phyloP scores from a whole-genome alignment of 1,140 invertebrate species.

The Bombus breviceps region DNA sequence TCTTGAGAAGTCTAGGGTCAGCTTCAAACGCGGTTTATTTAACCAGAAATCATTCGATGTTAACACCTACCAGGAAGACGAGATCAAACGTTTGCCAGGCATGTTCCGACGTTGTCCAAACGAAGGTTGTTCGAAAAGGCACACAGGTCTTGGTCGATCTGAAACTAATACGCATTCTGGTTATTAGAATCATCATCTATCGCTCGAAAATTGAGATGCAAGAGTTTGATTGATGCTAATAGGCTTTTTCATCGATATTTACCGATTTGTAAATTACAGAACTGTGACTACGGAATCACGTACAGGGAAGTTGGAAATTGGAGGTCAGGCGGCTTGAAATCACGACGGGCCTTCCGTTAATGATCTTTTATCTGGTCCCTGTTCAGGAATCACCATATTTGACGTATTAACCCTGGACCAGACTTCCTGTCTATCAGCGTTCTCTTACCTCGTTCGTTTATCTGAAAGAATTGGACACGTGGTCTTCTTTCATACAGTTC shows the following conservation, averaged over 20 bases:
- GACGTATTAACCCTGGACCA: slow-evolving; percentile 37
- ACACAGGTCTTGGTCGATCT: background rate
- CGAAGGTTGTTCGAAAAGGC: background rate
- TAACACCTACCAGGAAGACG: slow-evolving; percentile 32
- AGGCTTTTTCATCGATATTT: background rate
- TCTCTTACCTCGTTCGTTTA: background rate
- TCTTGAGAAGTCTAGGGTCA: background rate
- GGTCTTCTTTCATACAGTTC: background rate
- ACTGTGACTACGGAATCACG: slow-evolving; percentile 1
- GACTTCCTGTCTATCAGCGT: background rate
- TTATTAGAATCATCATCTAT: background rate
- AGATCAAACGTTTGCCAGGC: slow-evolving; percentile 11
- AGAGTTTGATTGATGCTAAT: too few species aligned
- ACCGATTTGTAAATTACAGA: background rate
- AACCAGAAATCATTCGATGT: background rate
- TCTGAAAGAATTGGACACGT: background rate
- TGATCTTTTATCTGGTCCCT: background rate
- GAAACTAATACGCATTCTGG: background rate
- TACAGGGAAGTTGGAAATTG: slow-evolving; percentile 9
- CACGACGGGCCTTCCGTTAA: slow-evolving; percentile 33
- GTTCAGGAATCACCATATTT: slow-evolving; percentile 39
- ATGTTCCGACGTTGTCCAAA: background rate
- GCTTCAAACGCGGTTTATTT: background rate
- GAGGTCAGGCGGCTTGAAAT: slow-evolving; percentile 26
- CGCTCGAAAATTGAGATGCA: background rate